phyloP scores from a whole-genome alignment of 2,113 vertebrate species.

The Carettochelys insculpta region DNA sequence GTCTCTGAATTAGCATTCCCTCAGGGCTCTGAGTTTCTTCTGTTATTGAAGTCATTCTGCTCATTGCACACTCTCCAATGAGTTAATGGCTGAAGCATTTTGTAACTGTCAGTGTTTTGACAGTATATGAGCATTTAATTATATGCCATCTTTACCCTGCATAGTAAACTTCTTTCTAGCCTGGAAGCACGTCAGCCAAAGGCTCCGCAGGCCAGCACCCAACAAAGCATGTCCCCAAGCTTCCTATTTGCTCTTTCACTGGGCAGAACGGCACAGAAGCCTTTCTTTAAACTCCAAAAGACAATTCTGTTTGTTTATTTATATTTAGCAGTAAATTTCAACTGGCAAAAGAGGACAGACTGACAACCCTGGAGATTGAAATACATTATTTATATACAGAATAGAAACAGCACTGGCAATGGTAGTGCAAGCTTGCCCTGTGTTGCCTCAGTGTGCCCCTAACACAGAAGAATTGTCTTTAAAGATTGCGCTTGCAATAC shows the following conservation, averaged over 20 bases:
- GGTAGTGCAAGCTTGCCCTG: not conserved
- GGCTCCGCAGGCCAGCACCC: not conserved
- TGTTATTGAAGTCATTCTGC: conserved; percentile 60
- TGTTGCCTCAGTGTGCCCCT: not conserved
- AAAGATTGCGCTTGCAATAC: not conserved
- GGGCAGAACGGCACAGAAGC: not conserved
- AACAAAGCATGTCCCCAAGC: not conserved
- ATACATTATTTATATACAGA: not conserved
- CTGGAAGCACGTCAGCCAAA: not conserved
- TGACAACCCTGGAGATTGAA: not conserved
- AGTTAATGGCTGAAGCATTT: conserved; percentile 28
- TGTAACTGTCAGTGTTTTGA: conserved; percentile 39
- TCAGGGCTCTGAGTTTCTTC: conserved; percentile 27
- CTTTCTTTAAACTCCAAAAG: not conserved
- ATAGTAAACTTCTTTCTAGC: not conserved
- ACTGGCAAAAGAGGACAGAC: not conserved
- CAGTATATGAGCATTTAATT: conserved; percentile 50
- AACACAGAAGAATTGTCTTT: not conserved
- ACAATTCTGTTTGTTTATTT: not conserved
- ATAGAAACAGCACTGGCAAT: not conserved
- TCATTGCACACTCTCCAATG: conserved; percentile 14
- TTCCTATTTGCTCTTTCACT: not conserved
- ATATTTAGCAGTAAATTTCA: not conserved
- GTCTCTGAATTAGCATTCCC: conserved; percentile 41
- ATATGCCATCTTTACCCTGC: not conserved